Evolutionary conservation across 2,797 vertebrate species (phyloP).

Genomic region (Arctocebus calabarensis): DNA sequence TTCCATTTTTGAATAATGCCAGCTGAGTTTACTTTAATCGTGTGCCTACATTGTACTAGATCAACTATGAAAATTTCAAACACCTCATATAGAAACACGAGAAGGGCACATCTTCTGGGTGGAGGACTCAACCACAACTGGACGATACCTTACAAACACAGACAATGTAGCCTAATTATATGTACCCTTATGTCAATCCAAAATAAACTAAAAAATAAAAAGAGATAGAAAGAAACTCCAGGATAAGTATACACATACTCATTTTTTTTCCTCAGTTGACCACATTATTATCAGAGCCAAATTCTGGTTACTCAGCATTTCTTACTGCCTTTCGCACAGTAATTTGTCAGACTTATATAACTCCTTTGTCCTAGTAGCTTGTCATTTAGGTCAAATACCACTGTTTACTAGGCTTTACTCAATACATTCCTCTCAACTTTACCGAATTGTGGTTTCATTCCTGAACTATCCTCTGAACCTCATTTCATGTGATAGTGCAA

Average conservation of each 20-base stretch:
- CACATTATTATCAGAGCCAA: neutral
- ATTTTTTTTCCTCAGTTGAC: slow-evolving; percentile 34
- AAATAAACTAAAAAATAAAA: no score
- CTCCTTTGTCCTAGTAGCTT: slow-evolving; percentile 28
- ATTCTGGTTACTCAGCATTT: slow-evolving; percentile 28
- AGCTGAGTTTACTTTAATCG: slow-evolving; percentile 35
- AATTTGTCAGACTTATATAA: slow-evolving; percentile 41
- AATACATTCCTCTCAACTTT: slow-evolving; percentile 51
- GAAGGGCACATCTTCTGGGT: neutral
- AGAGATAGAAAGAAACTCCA: neutral
- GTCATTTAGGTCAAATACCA: slow-evolving; percentile 42
- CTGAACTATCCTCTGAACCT: slow-evolving; percentile 46
- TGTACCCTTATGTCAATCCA: no score
- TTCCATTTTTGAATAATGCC: slow-evolving; percentile 37
- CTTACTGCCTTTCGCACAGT: neutral
- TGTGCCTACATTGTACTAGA: neutral
- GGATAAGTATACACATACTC: neutral
- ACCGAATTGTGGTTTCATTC: slow-evolving; percentile 66
- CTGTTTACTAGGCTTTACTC: neutral
- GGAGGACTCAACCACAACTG: no score
- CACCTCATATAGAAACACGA: neutral
- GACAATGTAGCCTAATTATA: no score
- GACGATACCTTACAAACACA: no score
- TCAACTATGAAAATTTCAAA: slow-evolving; percentile 39
- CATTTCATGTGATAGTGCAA: slow-evolving; percentile 41